Base-by-base conservation (phyloP, 2,888 invertebrate genomes). In the Polyommatus icarus region DNA sequence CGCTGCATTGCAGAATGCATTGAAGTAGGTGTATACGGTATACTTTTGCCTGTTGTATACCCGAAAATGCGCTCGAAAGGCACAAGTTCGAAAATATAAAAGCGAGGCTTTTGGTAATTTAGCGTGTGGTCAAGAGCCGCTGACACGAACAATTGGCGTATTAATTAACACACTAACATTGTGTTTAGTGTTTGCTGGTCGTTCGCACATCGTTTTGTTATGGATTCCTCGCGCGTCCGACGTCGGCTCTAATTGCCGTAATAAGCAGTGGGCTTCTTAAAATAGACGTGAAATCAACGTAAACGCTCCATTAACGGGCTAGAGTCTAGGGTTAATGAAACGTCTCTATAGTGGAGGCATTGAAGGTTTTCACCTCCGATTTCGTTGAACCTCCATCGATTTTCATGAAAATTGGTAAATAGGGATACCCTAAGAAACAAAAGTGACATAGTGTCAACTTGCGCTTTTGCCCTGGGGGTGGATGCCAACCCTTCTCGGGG, bases 241-340 rank as follows among this genome's bases (percentile, higher is more conserved):
- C 54, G 54, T 12, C 7, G 50, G 24, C 50, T 54, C 50, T 75
- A 75, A 75, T 24, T 50, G 20, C 40, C 10, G 24, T 46, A 73
- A 46, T 73, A 73, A 73, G 54, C 75, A 50, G 24, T 29, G 15
- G 50, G 75, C 50, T 50, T 50, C 75, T 54, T 29, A 54, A 75
- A 75, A 75, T 75, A 75, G 75, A 75, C 75, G 54, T 75, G 75
- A 75, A 75, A 75, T 75, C 46, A 73, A 73, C 73, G 72, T 61
- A 20, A 12, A 12, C 24, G 24, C 20, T 10, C 20, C 61, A 61
- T 24, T 61, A 61, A 61, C 10, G 61, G 2, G 4, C 61, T 61
- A 54, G 18, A 54, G 54, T 5, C 54, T 54, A 61, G 61, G 24
- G 61, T 20, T 24, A 61, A 59, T 59, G 59, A 59, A 20, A 59